These are phyloP conservation scores for Paelopatides confundens DNA, from an alignment of 53 echinoderm and acorn worm species.

Conservation along the genomic window DNA sequence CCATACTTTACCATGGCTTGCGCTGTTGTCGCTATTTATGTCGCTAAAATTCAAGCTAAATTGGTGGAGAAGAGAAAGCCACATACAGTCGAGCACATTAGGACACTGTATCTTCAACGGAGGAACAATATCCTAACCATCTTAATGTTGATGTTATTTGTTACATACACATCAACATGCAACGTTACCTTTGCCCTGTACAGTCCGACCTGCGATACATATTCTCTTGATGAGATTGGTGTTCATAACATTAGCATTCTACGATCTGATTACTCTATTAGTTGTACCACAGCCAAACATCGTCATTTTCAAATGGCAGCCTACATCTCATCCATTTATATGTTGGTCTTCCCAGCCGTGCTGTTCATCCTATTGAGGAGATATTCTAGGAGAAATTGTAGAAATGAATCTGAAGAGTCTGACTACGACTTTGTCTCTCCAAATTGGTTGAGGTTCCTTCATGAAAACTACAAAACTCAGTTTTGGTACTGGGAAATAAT, in stretches of 20 bases:
- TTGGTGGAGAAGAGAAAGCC: background rate
- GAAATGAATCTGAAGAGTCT: background rate
- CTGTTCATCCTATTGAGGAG: background rate
- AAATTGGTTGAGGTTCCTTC: slow-evolving; percentile 14
- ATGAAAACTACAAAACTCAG: slow-evolving; percentile 17
- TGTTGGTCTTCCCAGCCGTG: background rate
- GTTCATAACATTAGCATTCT: background rate
- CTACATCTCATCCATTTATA: background rate
- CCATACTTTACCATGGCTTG: background rate
- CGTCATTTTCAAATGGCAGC: background rate
- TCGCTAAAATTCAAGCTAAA: background rate
- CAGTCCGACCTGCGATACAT: slow-evolving; percentile 4
- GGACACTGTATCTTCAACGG: background rate
- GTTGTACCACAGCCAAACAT: background rate
- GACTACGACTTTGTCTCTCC: background rate
- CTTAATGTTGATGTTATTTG: slow-evolving; percentile 8
- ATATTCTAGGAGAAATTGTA: background rate
- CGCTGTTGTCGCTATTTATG: background rate
- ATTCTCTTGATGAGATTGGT: background rate
- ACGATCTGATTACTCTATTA: slow-evolving; percentile 35
- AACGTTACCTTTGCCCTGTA: slow-evolving; percentile 36
- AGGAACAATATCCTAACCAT: background rate
- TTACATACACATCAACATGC: slow-evolving; percentile 35
- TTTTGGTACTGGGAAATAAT: slow-evolving; percentile 51
- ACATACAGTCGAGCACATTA: background rate